Evolutionary conservation across 2,113 vertebrate species (phyloP).

Genomic region (Sebastes schlegelii): DNA sequence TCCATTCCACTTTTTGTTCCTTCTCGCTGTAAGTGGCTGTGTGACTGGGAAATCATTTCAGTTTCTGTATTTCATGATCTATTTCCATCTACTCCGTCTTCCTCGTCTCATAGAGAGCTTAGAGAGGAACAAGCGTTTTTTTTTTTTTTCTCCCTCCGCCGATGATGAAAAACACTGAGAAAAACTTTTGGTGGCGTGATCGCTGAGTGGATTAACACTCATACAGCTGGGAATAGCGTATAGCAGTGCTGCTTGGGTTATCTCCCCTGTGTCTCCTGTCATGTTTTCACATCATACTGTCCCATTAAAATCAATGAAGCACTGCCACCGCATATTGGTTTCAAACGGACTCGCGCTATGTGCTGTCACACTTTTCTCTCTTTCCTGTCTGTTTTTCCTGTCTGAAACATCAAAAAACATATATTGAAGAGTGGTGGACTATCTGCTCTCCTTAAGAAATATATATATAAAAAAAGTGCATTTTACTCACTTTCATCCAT

Average conservation of each 20-base stretch:
- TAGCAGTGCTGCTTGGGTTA: constrained; percentile 70
- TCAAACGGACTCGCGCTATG: constrained; percentile 58
- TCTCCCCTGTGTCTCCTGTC: constrained; percentile 78
- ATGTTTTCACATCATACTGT: constrained; percentile 79
- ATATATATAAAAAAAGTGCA: background rate
- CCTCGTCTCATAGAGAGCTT: constrained; percentile 59
- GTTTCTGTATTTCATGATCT: constrained; percentile 78
- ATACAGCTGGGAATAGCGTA: constrained; percentile 76
- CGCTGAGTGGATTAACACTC: constrained; percentile 73
- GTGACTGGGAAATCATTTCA: constrained; percentile 75
- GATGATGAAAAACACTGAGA: constrained; percentile 72
- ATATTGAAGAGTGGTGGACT: constrained; percentile 31
- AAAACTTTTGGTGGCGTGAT: constrained; percentile 75
- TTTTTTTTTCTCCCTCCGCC: constrained; percentile 15
- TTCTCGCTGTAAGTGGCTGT: constrained; percentile 71
- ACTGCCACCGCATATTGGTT: constrained; percentile 59
- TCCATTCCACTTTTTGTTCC: constrained; percentile 64
- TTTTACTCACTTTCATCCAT: constrained; percentile 39
- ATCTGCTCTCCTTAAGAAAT: constrained; percentile 27
- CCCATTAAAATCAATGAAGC: constrained; percentile 78
- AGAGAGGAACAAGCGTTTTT: constrained; percentile 63
- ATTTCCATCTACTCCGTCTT: constrained; percentile 76
- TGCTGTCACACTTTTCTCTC: constrained; percentile 57
- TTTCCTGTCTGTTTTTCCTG: constrained; percentile 33
- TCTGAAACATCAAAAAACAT: constrained; percentile 43